These are phyloP conservation scores for Cepaea nemoralis DNA, from an alignment of 1,140 invertebrate species.

Conservation along the genomic window DNA sequence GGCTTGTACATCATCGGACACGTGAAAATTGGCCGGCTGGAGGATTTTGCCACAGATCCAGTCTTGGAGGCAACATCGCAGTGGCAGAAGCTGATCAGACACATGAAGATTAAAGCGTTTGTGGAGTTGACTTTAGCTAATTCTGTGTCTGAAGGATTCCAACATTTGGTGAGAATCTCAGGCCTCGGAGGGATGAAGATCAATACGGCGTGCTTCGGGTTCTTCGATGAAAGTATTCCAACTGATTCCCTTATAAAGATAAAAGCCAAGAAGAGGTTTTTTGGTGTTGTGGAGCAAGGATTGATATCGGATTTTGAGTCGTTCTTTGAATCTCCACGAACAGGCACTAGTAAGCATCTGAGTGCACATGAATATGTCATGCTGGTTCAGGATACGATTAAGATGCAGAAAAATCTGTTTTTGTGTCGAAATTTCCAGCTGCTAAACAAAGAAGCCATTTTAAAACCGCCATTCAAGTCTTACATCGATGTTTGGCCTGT, in stretches of 20 bases:
- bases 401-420: constrained; percentile 94
- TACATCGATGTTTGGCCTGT: constrained; percentile 97
- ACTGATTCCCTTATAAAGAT: constrained; percentile 57
- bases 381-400: constrained; percentile 87
- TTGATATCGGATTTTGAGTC: constrained; percentile 45
- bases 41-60: constrained; percentile 56
- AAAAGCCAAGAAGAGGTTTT: constrained; percentile 48
- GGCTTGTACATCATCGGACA: constrained; percentile 95
- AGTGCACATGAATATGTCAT: constrained; percentile 85
- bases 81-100: constrained; percentile 88
- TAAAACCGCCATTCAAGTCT: constrained; percentile 53
- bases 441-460: constrained; percentile 77
- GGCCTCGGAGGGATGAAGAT: constrained; percentile 99
- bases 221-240: constrained; percentile 76
- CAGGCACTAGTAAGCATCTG: constrained; percentile 62
- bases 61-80: constrained; percentile 81
- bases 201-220: constrained; percentile 90
- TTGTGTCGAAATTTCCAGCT: constrained; percentile 91
- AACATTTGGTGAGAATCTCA: constrained; percentile 90
- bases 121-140: constrained; percentile 92
- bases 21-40: constrained; percentile 78
- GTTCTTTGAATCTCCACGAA: constrained; percentile 61
- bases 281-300: constrained; percentile 38
- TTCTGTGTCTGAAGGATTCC: constrained; percentile 88
- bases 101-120: constrained; percentile 95